phyloP scores from a whole-genome alignment of 2,888 invertebrate species.

The Drosophila subquinaria region DNA sequence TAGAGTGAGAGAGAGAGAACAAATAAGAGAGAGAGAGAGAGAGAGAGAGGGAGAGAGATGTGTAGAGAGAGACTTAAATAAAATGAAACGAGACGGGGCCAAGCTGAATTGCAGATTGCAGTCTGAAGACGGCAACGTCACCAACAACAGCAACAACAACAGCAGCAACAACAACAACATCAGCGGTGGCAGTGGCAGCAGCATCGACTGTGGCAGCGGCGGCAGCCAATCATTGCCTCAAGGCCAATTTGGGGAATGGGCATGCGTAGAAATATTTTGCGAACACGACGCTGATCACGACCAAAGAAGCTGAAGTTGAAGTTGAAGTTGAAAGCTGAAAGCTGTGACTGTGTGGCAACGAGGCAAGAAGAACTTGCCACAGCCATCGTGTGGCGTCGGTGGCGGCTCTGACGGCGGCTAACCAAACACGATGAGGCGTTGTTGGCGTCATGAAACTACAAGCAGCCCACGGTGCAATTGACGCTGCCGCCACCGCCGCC shows the following conservation, averaged over 20 bases:
- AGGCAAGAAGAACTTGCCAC: conserved; percentile 16
- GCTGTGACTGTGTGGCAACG: conserved; percentile 1
- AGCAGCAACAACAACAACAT: conserved; percentile 10
- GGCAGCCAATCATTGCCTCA: conserved; percentile 80
- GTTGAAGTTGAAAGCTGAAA: background rate
- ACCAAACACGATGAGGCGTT: conserved; percentile 84
- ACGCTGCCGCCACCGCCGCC: conserved; percentile 46
- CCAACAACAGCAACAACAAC: conserved; percentile 1
- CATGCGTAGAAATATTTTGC: conserved; percentile 71
- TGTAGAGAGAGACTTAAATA: conserved; percentile 16
- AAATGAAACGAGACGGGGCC: conserved; percentile 44
- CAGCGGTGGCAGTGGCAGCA: conserved; percentile 21
- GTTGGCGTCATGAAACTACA: conserved; percentile 84
- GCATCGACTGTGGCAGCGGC: conserved; percentile 30
- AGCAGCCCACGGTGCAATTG: conserved; percentile 72
- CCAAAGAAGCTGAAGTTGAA: conserved; percentile 18
- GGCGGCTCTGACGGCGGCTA: conserved; percentile 82
- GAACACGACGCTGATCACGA: conserved; percentile 69
- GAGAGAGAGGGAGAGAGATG: conserved; percentile 25
- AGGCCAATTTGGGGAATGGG: conserved; percentile 75
- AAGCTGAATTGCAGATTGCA: conserved; percentile 12
- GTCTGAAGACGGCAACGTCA: conserved; percentile 7
- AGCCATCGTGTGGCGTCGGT: conserved; percentile 72
- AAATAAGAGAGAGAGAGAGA: conserved; percentile 28
- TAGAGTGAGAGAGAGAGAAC: background rate